Base-by-base conservation (phyloP, 2,797 vertebrate genomes). In the Sylvia borin region DNA sequence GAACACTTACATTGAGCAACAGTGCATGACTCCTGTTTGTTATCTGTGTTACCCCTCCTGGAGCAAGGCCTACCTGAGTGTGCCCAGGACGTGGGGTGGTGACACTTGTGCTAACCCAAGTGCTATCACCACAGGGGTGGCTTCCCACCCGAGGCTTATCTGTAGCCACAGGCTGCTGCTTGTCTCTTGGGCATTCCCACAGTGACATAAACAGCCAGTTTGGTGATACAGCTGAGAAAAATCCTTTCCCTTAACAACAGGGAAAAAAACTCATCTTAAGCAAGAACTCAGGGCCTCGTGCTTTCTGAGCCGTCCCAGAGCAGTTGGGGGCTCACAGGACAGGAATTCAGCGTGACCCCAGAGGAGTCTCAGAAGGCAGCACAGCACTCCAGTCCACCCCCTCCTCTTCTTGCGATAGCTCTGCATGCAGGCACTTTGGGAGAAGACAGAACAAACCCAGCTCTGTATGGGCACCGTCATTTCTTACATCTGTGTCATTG, bases 91-190 rank as follows among this genome's bases (percentile, higher is more conserved):
- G 3, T 0, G 10, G 43, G n/a, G 5, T 7, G 2, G 4, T 10
- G 20, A 12, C 10, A 15, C 3, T 8, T 1, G 36, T 45, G 45
- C 36, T 36, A 8, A 36, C 36, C 36, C 36, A 10, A 36, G 36
- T 36, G 36, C 43, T 36, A 17, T 34, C 5, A 0, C 6, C n/a
- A 27, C 7, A 0, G 16, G 10, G n/a, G 11, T 4, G 24, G 51
- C 32, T 74, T 77, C 72, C 45, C 50, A 32, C 26, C 7, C 1
- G 7, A 10, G 16, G 9, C 48, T 93, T 78, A 89, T 72, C 87
- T 47, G 54, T 8, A 65, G 58, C 38, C 66, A 27, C 42, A 66
- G 70, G 31, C 70, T 13, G 3, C 83, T 55, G 36, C 43, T 21
- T 40, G 22, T 57, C 61, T 11, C 43, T 13, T 0, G 5, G 40